These are phyloP conservation scores for Phania funesta DNA, from an alignment of 2,888 invertebrate species.

Conservation along the genomic window DNA sequence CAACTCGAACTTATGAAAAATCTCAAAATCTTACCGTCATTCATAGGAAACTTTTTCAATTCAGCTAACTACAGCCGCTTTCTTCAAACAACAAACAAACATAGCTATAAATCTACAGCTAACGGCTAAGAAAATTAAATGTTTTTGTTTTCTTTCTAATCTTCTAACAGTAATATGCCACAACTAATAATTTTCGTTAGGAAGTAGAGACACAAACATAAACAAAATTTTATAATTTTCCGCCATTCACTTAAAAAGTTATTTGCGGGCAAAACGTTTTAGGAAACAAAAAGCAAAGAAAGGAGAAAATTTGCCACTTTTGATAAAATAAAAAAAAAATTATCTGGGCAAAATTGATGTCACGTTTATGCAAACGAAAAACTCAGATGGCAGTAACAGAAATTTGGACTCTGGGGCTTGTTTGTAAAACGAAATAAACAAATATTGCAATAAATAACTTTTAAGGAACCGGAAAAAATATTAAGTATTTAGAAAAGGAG, in stretches of 20 bases:
- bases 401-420: constrained; percentile 16
- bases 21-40: background rate
- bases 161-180: constrained; percentile 45
- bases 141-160: constrained; percentile 34
- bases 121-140: constrained; percentile 64
- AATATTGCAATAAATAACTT: constrained; percentile 9
- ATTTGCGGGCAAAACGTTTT: constrained; percentile 32
- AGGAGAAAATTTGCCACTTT: constrained; percentile 54
- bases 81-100: constrained; percentile 2
- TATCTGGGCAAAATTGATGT: constrained; percentile 45
- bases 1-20: constrained; percentile 17
- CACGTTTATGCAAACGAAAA: constrained; percentile 68
- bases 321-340: constrained; percentile 1
- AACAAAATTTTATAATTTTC: constrained; percentile 60
- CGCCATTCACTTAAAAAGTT: constrained; percentile 66
- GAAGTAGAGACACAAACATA: constrained; percentile 40
- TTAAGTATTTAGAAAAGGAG: background rate
- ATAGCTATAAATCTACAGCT: constrained; percentile 55
- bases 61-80: background rate
- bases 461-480: background rate
- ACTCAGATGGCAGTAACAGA: constrained; percentile 6
- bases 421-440: background rate
- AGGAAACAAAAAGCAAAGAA: background rate
- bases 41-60: constrained; percentile 14
- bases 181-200: constrained; percentile 52